Evolutionary conservation across 1,140 invertebrate genomes (phyloP).

Genomic region (Heliconius himera): DNA sequence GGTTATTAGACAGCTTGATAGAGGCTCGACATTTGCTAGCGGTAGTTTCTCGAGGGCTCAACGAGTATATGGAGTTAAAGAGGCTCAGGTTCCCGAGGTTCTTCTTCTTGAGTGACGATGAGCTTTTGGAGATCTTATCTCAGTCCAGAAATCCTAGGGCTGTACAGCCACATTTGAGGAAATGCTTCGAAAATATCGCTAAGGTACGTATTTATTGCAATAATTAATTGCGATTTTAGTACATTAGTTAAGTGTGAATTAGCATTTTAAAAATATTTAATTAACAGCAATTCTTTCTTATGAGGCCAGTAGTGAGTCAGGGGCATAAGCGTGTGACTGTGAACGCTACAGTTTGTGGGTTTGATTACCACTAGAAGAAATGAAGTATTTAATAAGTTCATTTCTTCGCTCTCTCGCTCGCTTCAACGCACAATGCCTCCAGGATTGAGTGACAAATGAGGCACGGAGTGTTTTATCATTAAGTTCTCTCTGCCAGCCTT

Average conservation of each 20-base stretch:
- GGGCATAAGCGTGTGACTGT: too few relatives aligned
- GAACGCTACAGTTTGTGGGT: too few relatives aligned
- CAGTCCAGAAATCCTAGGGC: slow-evolving; percentile 88
- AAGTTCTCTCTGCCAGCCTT: too few relatives aligned
- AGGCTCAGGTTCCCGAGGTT: slow-evolving; percentile 87
- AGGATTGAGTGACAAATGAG: too few relatives aligned
- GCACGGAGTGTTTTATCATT: too few relatives aligned
- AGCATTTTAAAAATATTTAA: too few relatives aligned
- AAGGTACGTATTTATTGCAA: slow-evolving; percentile 72
- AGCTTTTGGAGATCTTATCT: slow-evolving; percentile 89
- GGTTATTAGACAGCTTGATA: slow-evolving; percentile 85
- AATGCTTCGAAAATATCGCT: slow-evolving; percentile 91
- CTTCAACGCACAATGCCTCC: too few relatives aligned
- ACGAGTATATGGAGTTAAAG: slow-evolving; percentile 89
- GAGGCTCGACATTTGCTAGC: slow-evolving; percentile 86
- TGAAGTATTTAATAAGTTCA: too few relatives aligned
- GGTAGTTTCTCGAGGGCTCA: slow-evolving; percentile 87
- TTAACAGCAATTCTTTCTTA: too few relatives aligned
- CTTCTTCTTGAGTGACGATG: slow-evolving; percentile 91
- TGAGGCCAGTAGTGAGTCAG: too few relatives aligned
- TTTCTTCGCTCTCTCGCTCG: too few relatives aligned
- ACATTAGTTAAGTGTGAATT: background rate
- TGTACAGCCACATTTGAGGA: slow-evolving; percentile 89
- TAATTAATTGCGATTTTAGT: background rate
- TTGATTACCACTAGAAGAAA: too few relatives aligned